Conservation (phyloP, 2,113 vertebrate species). For the Struthio camelus region DNA sequence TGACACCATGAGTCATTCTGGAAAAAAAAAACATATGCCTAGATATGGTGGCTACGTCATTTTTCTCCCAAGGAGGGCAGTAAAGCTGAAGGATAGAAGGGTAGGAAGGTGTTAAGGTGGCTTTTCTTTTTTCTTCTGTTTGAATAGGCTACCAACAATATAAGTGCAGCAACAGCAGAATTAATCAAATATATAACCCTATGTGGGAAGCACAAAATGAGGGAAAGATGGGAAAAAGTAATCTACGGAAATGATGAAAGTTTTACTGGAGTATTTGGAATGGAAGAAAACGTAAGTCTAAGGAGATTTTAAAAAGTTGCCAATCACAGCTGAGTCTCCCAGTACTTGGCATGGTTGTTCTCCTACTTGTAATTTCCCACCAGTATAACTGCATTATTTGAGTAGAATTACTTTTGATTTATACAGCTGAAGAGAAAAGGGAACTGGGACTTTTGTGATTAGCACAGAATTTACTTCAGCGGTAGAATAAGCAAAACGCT, state of each 20-base stretch:
- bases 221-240: not conserved
- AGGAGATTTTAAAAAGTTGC: not conserved
- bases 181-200: not conserved
- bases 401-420: slow-evolving; percentile 23
- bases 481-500: not conserved
- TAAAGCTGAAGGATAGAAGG: not conserved
- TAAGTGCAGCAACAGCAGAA: not conserved
- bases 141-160: not conserved
- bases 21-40: not conserved
- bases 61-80: not conserved
- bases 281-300: not conserved
- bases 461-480: not conserved
- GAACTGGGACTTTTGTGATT: not conserved
- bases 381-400: not conserved
- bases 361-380: not conserved
- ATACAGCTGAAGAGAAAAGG: not conserved
- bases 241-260: not conserved
- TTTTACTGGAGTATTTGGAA: not conserved
- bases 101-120: not conserved
- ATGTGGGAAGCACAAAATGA: not conserved
- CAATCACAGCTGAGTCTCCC: not conserved
- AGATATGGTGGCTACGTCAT: not conserved
- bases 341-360: not conserved
- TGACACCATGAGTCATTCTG: not conserved
- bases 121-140: not conserved